These are phyloP conservation scores for Abrostola tripartita DNA, from an alignment of 2,888 invertebrate genomes.

Conservation along the genomic window DNA sequence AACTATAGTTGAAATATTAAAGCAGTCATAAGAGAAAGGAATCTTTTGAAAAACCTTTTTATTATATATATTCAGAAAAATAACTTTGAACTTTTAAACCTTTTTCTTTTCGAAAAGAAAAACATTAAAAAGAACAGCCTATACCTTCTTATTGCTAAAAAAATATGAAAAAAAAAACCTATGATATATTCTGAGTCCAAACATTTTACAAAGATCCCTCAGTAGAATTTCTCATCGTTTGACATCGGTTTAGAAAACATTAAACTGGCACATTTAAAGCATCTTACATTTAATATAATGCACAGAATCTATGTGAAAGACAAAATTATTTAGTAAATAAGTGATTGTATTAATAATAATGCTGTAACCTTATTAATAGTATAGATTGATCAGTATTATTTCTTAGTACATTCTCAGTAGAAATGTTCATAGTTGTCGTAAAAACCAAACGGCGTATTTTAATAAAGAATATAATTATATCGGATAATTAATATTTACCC, in stretches of 20 bases:
- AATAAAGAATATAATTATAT: not conserved
- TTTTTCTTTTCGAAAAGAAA: too few species aligned
- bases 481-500: too few species aligned
- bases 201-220: not conserved
- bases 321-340: constrained; percentile 7
- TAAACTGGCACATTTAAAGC: constrained; percentile 25
- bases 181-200: too few species aligned
- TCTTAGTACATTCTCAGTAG: constrained; percentile 3
- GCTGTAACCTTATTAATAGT: constrained; percentile 4
- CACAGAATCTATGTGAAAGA: constrained; percentile 23
- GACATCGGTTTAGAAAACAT: not conserved
- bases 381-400: constrained; percentile 17
- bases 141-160: too few species aligned
- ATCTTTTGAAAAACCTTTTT: not conserved
- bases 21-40: not conserved
- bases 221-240: not conserved
- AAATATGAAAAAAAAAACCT: too few species aligned
- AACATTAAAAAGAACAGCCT: too few species aligned
- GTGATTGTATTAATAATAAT: constrained; percentile 9
- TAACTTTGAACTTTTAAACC: too few species aligned
- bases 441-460: not conserved
- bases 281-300: constrained; percentile 30
- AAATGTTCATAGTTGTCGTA: too few species aligned
- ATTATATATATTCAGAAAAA: too few species aligned
- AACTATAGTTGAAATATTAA: not conserved